phyloP scores from a whole-genome alignment of 2,888 invertebrate genomes.

The Phania funesta region DNA sequence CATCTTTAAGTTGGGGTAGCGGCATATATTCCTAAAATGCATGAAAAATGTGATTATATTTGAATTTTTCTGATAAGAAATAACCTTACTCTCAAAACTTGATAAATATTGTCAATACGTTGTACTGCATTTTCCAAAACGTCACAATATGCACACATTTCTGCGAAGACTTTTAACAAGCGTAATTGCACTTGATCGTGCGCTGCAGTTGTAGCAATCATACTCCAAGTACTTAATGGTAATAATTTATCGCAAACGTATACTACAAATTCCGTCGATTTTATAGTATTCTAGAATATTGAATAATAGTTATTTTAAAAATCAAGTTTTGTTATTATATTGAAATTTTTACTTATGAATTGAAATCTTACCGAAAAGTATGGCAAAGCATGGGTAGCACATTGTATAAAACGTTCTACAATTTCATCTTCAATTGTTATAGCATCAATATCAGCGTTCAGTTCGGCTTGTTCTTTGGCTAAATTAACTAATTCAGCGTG shows the following conservation, averaged over 20 bases:
- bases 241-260: slow-evolving; percentile 93
- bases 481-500: slow-evolving; percentile 93
- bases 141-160: slow-evolving; percentile 89
- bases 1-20: slow-evolving; percentile 87
- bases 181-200: slow-evolving; percentile 87
- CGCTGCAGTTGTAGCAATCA: slow-evolving; percentile 83
- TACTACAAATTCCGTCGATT: slow-evolving; percentile 90
- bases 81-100: slow-evolving; percentile 87
- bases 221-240: slow-evolving; percentile 85
- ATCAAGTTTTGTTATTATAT: neutral
- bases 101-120: slow-evolving; percentile 88
- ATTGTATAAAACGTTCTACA: slow-evolving; percentile 90
- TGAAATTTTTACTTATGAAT: neutral
- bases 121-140: slow-evolving; percentile 87
- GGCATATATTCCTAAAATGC: slow-evolving; percentile 89
- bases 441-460: slow-evolving; percentile 84
- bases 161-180: slow-evolving; percentile 92
- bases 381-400: slow-evolving; percentile 91
- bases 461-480: slow-evolving; percentile 91
- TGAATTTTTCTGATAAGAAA: neutral
- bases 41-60: neutral
- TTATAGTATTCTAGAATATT: slow-evolving; percentile 87
- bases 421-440: slow-evolving; percentile 84
- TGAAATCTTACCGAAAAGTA: slow-evolving; percentile 89
- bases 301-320: neutral